Percentiles rank a stretch among this genome's conserved stretches.
phyloP scores from a whole-genome alignment of 2,797 vertebrate genomes.

The Cygnus olor region DNA sequence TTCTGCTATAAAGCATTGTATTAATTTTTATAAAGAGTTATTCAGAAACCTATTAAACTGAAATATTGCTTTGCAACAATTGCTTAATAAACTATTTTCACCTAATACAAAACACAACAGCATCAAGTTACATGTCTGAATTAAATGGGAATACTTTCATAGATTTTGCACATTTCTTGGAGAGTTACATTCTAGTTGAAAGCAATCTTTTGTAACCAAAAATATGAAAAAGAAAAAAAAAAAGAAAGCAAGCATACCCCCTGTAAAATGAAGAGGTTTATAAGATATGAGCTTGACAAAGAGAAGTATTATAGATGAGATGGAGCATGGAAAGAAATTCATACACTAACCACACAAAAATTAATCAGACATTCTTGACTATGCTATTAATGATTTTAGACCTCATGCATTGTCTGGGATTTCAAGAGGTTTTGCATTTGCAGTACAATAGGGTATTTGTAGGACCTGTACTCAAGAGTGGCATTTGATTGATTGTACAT shows the following conservation, averaged over 20 bases:
- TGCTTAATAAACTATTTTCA: slow-evolving; percentile 40
- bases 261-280: not conserved
- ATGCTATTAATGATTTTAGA: slow-evolving; percentile 46
- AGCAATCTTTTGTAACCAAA: not conserved
- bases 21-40: not conserved
- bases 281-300: not conserved
- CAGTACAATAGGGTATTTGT: slow-evolving; percentile 17
- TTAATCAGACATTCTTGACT: slow-evolving; percentile 26
- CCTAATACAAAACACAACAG: not conserved
- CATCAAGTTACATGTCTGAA: not conserved
- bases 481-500: slow-evolving; percentile 47
- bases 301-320: not conserved
- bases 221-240: not conserved
- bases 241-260: not conserved
- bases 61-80: not conserved
- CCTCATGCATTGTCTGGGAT: slow-evolving; percentile 8
- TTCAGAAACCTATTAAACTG: not conserved
- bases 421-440: slow-evolving; percentile 41
- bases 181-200: not conserved
- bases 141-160: not conserved
- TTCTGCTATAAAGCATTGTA: not conserved
- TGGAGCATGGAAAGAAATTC: not conserved
- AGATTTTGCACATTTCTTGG: not conserved
- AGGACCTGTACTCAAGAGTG: slow-evolving; percentile 40
- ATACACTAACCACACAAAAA: slow-evolving; percentile 13